Evolutionary conservation across 2,888 invertebrate genomes (phyloP), one percentile per base, ranked within the genome.

Genomic region (Stenodema calcarata): DNA sequence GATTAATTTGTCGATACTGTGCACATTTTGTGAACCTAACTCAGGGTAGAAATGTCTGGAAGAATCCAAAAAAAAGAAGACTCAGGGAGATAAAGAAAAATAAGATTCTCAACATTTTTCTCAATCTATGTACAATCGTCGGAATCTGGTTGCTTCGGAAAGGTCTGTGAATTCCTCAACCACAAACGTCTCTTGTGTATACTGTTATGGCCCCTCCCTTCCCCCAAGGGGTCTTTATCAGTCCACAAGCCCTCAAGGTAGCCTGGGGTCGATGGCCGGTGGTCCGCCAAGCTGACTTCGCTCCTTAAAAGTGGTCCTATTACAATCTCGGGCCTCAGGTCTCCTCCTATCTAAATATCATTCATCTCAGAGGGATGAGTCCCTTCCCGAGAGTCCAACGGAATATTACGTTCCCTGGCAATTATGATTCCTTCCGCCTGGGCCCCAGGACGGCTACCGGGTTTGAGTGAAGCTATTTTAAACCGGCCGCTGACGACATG

Each of bases 291-390:
- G 62, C 62, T 62, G 62, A 62, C 62, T 62, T 62, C 23, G 62
- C 62, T 62, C 62, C 62, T 73, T 35, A 73, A 73, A 73, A 73
- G 73, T 73, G 18, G 73, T 73, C 73, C 73, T 73, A 73, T 73
- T 73, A 73, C 35, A 14, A 62, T 23, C 62, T 27, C 50, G 50
- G 27, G 62, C 62, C 62, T 62, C 62, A 0, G 62, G 62, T 23
- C 9, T 62, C 62, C 62, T 27, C 62, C 62, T 62, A 62, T 62
- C 62, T 62, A 62, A 62, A 62, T 62, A 62, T 62, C 62, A 62
- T 62, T 62, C 62, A 62, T 62, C 62, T 62, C 23, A 23, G 23
- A 6, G 7, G 7, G 23, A 62, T 62, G 47, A 47, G 47, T 18
- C 62, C 62, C 11, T 27, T 18, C 62, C 27, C 62, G 0, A 9